Conservation (phyloP, 1,140 invertebrate genomes). For the Ptiloglossa arizonensis region DNA sequence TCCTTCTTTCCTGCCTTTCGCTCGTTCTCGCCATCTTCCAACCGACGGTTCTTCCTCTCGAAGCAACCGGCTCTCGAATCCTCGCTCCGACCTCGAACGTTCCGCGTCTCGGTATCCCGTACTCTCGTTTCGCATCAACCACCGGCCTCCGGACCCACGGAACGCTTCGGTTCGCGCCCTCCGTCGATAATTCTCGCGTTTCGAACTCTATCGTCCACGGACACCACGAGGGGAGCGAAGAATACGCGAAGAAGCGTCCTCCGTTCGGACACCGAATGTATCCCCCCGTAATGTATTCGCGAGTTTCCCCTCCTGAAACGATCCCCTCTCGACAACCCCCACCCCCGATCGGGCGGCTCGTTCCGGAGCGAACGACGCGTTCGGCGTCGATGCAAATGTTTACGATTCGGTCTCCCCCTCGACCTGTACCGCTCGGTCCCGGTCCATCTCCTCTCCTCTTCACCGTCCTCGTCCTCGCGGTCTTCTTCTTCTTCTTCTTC, state of each 20-base stretch:
- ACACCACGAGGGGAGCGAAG: no score
- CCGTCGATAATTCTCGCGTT: not conserved
- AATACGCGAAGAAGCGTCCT: no score
- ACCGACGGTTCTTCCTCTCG: conserved; percentile 28
- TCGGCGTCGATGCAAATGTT: conserved; percentile 38
- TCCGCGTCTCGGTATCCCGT: not conserved
- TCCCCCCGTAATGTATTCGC: no score
- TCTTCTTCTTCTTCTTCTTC: not conserved
- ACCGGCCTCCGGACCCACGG: no score
- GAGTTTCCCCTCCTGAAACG: no score
- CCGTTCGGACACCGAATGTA: no score
- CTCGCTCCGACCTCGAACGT: conserved; percentile 8
- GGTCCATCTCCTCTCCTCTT: not conserved
- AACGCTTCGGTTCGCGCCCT: not conserved
- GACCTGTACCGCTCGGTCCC: no score
- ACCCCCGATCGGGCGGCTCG: no score
- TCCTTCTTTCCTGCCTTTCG: conserved; percentile 49
- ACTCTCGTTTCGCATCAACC: not conserved
- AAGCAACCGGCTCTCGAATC: conserved; percentile 60
- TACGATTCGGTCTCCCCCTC: conserved; percentile 10
- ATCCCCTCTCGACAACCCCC: no score
- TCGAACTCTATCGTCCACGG: no score
- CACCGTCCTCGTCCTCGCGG: no score
- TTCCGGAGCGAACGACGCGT: not conserved
- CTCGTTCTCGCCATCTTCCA: conserved; percentile 44